These are phyloP conservation scores for Ginglymostoma cirratum DNA, from an alignment of 2,113 vertebrate species.

Conservation along the genomic window DNA sequence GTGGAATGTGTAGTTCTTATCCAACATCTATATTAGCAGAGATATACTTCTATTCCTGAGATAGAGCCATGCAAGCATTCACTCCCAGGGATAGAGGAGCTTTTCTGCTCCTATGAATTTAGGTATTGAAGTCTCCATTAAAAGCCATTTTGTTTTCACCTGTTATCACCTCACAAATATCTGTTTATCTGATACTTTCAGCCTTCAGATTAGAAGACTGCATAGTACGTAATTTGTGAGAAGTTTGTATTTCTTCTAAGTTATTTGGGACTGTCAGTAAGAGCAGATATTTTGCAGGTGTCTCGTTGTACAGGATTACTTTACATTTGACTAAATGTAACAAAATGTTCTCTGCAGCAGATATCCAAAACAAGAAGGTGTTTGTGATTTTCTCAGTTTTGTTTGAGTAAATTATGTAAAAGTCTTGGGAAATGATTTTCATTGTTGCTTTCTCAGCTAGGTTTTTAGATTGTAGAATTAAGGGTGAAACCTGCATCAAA, in stretches of 20 bases:
- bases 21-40: background rate
- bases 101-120: background rate
- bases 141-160: background rate
- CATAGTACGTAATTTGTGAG: background rate
- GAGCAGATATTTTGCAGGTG: background rate
- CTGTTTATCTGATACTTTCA: background rate
- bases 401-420: background rate
- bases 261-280: background rate
- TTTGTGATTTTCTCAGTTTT: background rate
- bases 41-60: background rate
- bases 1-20: background rate
- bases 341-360: background rate
- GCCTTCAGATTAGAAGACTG: background rate
- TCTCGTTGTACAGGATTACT: background rate
- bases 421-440: background rate
- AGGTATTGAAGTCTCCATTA: background rate
- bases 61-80: background rate
- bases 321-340: too few relatives aligned
- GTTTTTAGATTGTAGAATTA: background rate
- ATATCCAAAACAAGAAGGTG: background rate
- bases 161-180: background rate
- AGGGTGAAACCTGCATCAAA: background rate
- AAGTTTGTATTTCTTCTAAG: background rate
- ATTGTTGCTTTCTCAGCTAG: background rate
- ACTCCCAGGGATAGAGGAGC: background rate